These are phyloP conservation scores for Ondatra zibethicus DNA, from an alignment of 2,113 vertebrate genomes.

Conservation along the genomic window DNA sequence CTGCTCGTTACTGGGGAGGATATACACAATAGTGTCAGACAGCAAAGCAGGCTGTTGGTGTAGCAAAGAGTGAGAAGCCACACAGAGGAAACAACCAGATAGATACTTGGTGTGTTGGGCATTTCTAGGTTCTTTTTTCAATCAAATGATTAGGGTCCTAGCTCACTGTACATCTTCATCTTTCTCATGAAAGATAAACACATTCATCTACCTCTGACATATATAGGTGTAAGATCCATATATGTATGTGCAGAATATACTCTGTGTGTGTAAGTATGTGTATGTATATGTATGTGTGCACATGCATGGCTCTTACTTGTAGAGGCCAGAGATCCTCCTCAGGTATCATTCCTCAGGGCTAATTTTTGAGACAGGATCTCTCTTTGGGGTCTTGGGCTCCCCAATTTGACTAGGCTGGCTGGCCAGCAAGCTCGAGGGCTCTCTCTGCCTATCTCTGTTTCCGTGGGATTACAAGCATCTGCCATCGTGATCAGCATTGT, in stretches of 20 bases:
- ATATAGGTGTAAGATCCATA: background rate
- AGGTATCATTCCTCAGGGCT: background rate
- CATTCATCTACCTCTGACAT: background rate
- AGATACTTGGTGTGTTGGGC: background rate
- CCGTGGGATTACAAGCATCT: background rate
- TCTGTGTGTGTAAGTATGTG: background rate
- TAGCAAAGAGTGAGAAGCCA: background rate
- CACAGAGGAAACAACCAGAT: background rate
- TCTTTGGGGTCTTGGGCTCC: background rate
- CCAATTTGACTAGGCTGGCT: background rate
- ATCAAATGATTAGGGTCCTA: background rate
- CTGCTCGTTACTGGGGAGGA: background rate
- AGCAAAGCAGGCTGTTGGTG: background rate
- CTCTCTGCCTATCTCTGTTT: background rate
- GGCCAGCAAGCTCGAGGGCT: background rate
- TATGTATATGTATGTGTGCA: background rate
- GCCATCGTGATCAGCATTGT: background rate
- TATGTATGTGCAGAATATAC: too few relatives aligned
- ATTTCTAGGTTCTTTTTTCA: background rate
- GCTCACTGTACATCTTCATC: background rate
- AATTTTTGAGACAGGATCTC: background rate
- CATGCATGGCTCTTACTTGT: background rate
- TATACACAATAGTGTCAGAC: background rate
- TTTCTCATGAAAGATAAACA: slow-evolving; percentile 12
- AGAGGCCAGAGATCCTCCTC: background rate